Evolutionary conservation across 2,113 vertebrate genomes (phyloP).

Genomic region (Rhineura floridana): DNA sequence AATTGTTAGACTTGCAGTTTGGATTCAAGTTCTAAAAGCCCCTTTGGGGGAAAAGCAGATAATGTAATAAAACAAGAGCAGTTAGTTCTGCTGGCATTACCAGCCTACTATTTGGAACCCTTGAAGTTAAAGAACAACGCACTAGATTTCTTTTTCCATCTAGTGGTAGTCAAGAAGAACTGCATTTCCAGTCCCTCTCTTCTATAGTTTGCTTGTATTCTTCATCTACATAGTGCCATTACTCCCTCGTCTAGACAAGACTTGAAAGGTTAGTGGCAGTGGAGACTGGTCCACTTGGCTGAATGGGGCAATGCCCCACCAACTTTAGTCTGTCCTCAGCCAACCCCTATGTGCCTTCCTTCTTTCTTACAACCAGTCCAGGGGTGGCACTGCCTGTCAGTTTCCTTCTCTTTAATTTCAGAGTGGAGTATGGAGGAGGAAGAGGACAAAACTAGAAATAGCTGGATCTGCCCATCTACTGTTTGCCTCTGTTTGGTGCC

Average conservation of each 20-base stretch:
- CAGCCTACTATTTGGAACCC: background rate
- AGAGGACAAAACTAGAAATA: too few relatives aligned
- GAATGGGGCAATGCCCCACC: too few relatives aligned
- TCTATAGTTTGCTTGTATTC: background rate
- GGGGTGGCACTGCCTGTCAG: too few relatives aligned
- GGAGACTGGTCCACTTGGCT: too few relatives aligned
- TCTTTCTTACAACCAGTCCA: too few relatives aligned
- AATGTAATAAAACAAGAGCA: conserved; percentile 13
- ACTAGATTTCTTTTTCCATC: background rate
- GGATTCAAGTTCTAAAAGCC: background rate
- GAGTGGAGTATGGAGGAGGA: too few relatives aligned
- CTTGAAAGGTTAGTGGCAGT: background rate
- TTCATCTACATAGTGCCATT: background rate
- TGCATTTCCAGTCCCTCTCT: background rate
- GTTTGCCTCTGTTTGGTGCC: too few relatives aligned
- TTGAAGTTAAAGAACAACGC: background rate
- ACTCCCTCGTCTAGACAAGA: background rate
- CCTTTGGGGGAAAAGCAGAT: conserved; percentile 2
- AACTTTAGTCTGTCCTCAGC: too few relatives aligned
- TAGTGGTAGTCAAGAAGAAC: background rate
- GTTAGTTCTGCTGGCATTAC: background rate
- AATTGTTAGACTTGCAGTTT: background rate
- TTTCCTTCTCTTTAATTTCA: too few relatives aligned
- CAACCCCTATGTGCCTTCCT: too few relatives aligned
- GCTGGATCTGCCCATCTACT: too few relatives aligned